These are phyloP conservation scores for Orestias chungarensis DNA, from an alignment of 2,797 vertebrate genomes.

Conservation along the genomic window DNA sequence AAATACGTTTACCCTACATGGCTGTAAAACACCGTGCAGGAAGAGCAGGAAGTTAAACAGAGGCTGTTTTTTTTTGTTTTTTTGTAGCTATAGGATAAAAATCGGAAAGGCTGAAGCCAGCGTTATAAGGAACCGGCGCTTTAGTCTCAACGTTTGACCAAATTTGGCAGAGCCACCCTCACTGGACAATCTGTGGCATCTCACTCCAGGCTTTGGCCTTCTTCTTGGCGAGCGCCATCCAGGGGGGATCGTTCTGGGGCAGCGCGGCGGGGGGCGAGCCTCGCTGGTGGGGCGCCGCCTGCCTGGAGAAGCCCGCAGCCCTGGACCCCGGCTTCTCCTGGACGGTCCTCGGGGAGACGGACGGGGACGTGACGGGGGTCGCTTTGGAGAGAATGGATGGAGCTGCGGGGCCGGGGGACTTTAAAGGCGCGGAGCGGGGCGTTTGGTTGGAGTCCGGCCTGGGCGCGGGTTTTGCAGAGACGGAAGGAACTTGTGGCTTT, in stretches of 20 bases:
- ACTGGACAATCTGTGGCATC: conserved; percentile 88
- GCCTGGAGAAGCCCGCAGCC: conserved; percentile 34
- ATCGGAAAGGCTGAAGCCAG: conserved; percentile 33
- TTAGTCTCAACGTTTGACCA: not conserved
- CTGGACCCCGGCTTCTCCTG: conserved; percentile 33
- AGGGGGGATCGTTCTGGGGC: conserved; percentile 85
- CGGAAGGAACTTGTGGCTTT: conserved; percentile 43
- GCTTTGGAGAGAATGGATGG: conserved; percentile 28
- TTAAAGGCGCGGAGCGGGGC: conserved; percentile 46
- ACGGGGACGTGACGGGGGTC: conserved; percentile 21
- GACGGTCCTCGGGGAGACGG: conserved; percentile 23
- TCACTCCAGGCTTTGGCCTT: conserved; percentile 96
- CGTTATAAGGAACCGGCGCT: conserved; percentile 50
- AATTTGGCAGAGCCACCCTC: conserved; percentile 37
- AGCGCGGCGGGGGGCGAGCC: conserved; percentile 54
- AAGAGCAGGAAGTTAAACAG: conserved; percentile 16
- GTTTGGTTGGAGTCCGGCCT: conserved; percentile 29
- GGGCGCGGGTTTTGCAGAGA: conserved; percentile 45
- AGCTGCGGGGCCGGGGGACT: conserved; percentile 23
- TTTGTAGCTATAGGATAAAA: conserved; percentile 9
- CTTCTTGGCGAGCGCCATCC: conserved; percentile 94
- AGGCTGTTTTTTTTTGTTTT: not conserved
- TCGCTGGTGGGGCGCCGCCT: conserved; percentile 24
- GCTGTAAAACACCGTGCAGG: conserved; percentile 14
- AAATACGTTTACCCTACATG: conserved; percentile 29